phyloP scores from a whole-genome alignment of 2,888 invertebrate species.

The Dysmachus trigonus region DNA sequence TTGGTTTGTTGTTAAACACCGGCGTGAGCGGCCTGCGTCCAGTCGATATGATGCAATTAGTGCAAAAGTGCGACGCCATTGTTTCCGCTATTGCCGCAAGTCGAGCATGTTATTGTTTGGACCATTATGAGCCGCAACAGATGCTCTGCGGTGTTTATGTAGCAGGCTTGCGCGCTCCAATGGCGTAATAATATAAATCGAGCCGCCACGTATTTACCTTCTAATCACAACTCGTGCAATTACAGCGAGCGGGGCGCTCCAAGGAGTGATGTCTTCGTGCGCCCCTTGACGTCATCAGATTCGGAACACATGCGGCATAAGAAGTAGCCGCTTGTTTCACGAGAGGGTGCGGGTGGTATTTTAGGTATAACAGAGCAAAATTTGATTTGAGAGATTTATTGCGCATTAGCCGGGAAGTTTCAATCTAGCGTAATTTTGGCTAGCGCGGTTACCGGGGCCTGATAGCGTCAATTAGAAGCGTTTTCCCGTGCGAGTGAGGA shows the following conservation, averaged over 20 bases:
- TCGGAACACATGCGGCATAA: not conserved
- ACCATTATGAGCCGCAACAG: not conserved
- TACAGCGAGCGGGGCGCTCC: not conserved
- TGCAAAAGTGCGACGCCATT: not conserved
- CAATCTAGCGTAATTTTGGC: not conserved
- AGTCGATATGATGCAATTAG: slow-evolving; percentile 16
- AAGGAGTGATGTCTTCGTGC: not conserved
- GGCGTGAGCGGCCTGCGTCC: not conserved
- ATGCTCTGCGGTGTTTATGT: slow-evolving; percentile 15
- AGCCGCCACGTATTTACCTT: not conserved
- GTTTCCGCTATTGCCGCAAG: not conserved
- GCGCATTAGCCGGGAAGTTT: not conserved
- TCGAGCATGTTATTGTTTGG: slow-evolving; percentile 23
- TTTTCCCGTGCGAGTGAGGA: not conserved
- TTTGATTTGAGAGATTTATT: not conserved
- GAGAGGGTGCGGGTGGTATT: not conserved
- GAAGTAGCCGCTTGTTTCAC: not conserved
- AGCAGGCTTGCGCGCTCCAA: not conserved
- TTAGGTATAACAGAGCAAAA: not conserved
- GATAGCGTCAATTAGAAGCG: not conserved
- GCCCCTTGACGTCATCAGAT: not conserved
- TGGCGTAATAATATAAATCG: not conserved
- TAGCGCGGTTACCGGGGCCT: not conserved
- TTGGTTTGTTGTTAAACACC: slow-evolving; percentile 20
- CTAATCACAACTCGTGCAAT: not conserved